These are phyloP conservation scores for Bemisia tabaci DNA, from an alignment of 1,140 invertebrate species.

Conservation along the genomic window DNA sequence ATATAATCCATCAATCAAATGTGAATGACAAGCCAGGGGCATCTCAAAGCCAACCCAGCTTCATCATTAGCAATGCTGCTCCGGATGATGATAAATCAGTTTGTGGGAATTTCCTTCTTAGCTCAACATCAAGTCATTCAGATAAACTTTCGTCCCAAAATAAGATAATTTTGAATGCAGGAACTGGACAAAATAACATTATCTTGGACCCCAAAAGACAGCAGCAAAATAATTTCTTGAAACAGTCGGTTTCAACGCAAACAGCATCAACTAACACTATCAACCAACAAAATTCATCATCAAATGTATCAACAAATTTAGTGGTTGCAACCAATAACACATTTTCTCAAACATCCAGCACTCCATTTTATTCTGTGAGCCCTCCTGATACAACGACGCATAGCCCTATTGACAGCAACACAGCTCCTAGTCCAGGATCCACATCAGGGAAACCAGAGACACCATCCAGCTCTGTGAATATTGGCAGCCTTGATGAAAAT, in stretches of 20 bases:
- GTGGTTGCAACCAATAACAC: constrained; percentile 39
- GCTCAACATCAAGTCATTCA: too few species aligned
- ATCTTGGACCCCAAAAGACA: too few species aligned
- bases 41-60: constrained; percentile 18
- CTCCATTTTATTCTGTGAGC: constrained; percentile 31
- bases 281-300: too few species aligned
- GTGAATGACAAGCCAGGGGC: too few species aligned
- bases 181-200: too few species aligned
- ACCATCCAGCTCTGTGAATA: constrained; percentile 28
- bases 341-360: constrained; percentile 36
- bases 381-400: constrained; percentile 69
- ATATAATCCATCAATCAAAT: too few species aligned
- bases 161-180: too few species aligned
- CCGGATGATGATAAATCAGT: constrained; percentile 16
- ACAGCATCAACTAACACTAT: constrained; percentile 39
- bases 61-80: constrained; percentile 21
- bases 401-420: constrained; percentile 44
- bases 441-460: constrained; percentile 34
- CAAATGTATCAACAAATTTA: too few species aligned
- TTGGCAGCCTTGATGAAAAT: constrained; percentile 18
- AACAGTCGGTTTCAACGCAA: constrained; percentile 58
- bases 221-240: too few species aligned
- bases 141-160: too few species aligned
- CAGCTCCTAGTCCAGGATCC: constrained; percentile 28
- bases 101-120: constrained; percentile 18